Conservation (phyloP, 2,888 invertebrate species). For the Pelosia muscerda region DNA sequence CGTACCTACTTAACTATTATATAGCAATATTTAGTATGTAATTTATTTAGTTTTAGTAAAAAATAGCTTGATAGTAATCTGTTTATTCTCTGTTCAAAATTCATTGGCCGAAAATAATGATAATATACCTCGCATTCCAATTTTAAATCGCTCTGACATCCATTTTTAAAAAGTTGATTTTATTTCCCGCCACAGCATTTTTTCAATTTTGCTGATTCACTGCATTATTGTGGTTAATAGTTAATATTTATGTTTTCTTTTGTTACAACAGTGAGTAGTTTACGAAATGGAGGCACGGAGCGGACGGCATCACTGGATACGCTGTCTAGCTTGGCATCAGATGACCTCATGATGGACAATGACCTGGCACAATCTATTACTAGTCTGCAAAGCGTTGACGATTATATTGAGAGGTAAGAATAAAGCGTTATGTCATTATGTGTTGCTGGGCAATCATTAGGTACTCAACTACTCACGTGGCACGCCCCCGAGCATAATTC, state of each 20-base stretch:
- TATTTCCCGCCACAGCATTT: not conserved
- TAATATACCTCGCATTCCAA: not conserved
- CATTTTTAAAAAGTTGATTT: not conserved
- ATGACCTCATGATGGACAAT: conserved; percentile 95
- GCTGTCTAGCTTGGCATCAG: conserved; percentile 94
- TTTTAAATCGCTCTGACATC: not conserved
- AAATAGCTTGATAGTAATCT: too few species aligned
- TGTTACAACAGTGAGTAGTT: conserved; percentile 59
- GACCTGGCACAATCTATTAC: conserved; percentile 89
- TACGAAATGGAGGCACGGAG: conserved; percentile 80
- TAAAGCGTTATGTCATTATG: not conserved
- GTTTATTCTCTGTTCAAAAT: too few species aligned
- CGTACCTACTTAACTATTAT: too few species aligned
- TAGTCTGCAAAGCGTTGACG: conserved; percentile 84
- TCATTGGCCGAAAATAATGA: not conserved
- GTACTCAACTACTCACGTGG: not conserved
- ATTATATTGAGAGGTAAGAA: conserved; percentile 85
- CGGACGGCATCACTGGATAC: conserved; percentile 92
- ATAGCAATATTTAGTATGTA: too few species aligned
- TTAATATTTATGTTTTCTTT: conserved; percentile 6
- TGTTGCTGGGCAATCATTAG: not conserved
- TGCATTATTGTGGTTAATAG: too few species aligned
- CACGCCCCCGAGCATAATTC: not conserved
- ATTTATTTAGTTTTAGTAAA: too few species aligned
- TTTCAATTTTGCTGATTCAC: not conserved